Percentiles rank a stretch among this genome's conserved stretches.
Evolutionary conservation across 2,113 vertebrate species (phyloP).

Genomic region (Apistogramma diplotaenia): DNA sequence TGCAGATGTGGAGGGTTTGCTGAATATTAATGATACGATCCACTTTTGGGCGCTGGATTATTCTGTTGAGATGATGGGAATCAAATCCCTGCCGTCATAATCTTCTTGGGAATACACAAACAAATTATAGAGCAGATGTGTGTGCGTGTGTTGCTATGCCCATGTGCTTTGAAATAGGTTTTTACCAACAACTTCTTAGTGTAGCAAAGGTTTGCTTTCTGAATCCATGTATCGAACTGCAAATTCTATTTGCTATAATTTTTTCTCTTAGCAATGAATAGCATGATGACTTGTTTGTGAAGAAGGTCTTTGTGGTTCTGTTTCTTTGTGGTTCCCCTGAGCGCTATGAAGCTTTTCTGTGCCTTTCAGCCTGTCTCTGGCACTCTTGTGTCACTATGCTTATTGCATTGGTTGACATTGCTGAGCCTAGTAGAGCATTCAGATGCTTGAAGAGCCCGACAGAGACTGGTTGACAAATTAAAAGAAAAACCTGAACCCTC

Average conservation of each 20-base stretch:
- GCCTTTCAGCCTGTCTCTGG: not conserved
- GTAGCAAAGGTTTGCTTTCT: not conserved
- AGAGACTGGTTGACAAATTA: not conserved
- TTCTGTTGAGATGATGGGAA: constrained; percentile 60
- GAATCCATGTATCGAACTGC: not conserved
- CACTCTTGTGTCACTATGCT: not conserved
- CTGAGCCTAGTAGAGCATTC: not conserved
- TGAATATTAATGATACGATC: constrained; percentile 52
- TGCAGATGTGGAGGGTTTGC: constrained; percentile 22
- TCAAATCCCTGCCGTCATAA: constrained; percentile 68
- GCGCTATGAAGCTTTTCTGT: not conserved
- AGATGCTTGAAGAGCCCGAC: not conserved
- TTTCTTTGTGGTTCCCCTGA: not conserved
- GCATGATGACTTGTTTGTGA: no score
- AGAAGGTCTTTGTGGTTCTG: not conserved
- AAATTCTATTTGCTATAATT: not conserved
- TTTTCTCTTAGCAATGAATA: not conserved
- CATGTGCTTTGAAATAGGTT: constrained; percentile 12
- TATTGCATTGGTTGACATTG: not conserved
- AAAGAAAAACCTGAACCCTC: not conserved
- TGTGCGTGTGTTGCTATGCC: not conserved
- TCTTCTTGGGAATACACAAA: constrained; percentile 42
- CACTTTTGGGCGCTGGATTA: constrained; percentile 44
- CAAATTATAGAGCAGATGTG: constrained; percentile 43
- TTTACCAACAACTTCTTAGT: not conserved